A percentile compares a stretch with the other conserved stretches of the same genome.
phyloP scores from a whole-genome alignment of 2,888 invertebrate species.

The Plutella xylostella region DNA sequence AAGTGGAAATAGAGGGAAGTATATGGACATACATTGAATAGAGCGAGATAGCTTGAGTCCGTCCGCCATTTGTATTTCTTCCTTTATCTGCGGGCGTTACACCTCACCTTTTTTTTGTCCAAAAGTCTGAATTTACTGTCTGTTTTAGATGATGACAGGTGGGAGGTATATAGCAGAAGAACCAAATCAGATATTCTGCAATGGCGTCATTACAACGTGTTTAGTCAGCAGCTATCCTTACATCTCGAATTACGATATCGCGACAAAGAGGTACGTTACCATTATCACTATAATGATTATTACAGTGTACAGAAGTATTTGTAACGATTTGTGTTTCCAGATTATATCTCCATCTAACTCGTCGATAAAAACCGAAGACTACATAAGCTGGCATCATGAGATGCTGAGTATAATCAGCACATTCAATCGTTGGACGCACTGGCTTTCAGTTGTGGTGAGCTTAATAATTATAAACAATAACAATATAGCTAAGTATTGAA shows the following conservation, averaged over 20 bases:
- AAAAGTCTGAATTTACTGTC: not conserved
- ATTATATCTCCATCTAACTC: constrained; percentile 41
- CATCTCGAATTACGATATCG: constrained; percentile 40
- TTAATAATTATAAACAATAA: too few species aligned
- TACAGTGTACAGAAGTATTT: too few species aligned
- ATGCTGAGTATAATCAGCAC: constrained; percentile 48
- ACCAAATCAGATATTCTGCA: constrained; percentile 43
- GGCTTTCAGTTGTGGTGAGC: constrained; percentile 47
- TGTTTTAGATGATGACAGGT: constrained; percentile 25
- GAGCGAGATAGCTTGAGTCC: too few species aligned
- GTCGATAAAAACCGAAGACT: constrained; percentile 35
- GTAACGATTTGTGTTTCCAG: constrained; percentile 27
- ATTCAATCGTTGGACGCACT: constrained; percentile 51
- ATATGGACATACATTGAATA: too few species aligned
- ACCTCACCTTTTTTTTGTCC: too few species aligned
- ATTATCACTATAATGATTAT: too few species aligned
- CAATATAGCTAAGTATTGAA: too few species aligned
- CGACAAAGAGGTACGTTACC: constrained; percentile 35
- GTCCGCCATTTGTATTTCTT: too few species aligned
- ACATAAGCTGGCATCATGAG: constrained; percentile 39
- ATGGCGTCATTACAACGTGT: constrained; percentile 54
- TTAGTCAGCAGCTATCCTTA: constrained; percentile 40
- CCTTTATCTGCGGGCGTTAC: too few species aligned
- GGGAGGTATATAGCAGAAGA: constrained; percentile 37
- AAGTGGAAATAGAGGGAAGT: too few species aligned